These are phyloP conservation scores for Centrocercus urophasianus DNA, from an alignment of 2,113 vertebrate species.

Conservation along the genomic window DNA sequence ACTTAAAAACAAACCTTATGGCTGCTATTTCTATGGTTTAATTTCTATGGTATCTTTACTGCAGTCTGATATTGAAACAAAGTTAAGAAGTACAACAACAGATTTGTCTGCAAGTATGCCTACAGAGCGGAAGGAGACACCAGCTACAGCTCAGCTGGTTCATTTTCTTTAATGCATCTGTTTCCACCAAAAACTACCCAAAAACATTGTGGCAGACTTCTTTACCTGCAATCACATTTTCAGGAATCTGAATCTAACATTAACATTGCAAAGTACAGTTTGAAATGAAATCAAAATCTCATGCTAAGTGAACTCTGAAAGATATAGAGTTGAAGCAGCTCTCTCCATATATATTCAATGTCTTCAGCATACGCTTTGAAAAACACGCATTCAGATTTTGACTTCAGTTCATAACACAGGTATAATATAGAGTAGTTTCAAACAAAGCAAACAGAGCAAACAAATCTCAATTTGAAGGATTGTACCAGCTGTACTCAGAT, in stretches of 20 bases:
- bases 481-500: background rate
- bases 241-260: constrained; percentile 11
- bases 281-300: constrained; percentile 39
- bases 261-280: constrained; percentile 33
- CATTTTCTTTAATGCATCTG: background rate
- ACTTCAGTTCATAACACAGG: background rate
- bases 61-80: background rate
- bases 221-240: background rate
- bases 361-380: background rate
- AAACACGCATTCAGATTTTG: background rate
- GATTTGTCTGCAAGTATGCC: background rate
- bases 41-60: background rate
- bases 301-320: constrained; percentile 21
- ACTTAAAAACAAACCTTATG: background rate
- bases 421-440: background rate
- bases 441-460: background rate
- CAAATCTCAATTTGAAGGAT: background rate
- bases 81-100: background rate
- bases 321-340: background rate
- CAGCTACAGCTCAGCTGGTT: background rate
- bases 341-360: background rate
- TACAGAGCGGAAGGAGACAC: background rate
- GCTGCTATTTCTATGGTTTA: background rate
- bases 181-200: background rate
- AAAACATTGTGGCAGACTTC: background rate